Evolutionary conservation across 2,797 vertebrate genomes (phyloP).

Genomic region (Notamacropus eugenii): DNA sequence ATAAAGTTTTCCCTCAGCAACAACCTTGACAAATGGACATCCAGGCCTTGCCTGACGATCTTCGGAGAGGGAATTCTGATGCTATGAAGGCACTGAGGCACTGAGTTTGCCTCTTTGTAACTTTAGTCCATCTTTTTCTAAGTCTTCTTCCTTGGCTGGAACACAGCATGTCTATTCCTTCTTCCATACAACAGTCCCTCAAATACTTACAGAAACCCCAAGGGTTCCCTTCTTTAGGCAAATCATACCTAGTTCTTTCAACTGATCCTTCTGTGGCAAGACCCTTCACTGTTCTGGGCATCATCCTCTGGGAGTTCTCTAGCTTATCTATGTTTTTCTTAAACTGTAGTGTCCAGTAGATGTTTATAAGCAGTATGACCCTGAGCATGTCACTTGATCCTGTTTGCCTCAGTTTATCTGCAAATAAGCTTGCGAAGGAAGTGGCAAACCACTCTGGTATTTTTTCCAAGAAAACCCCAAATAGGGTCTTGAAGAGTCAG

Average conservation of each 20-base stretch:
- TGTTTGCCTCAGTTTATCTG: no score
- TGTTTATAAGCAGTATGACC: no score
- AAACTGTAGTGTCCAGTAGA: no score
- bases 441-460: no score
- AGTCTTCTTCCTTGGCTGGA: not conserved
- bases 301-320: not conserved
- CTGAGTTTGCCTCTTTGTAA: not conserved
- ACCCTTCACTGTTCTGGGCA: not conserved
- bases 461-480: no score
- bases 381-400: no score
- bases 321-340: no score
- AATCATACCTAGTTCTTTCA: not conserved
- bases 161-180: not conserved
- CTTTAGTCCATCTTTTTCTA: not conserved
- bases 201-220: no score
- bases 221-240: not conserved
- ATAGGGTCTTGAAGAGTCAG: no score
- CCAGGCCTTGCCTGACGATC: not conserved
- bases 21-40: not conserved
- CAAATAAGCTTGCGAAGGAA: no score
- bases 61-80: not conserved
- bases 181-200: not conserved
- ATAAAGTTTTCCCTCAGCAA: not conserved
- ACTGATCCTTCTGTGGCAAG: not conserved
- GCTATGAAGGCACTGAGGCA: not conserved